These are phyloP conservation scores for Leptopilina drosophilae DNA, from an alignment of 2,888 invertebrate genomes.

Conservation along the genomic window DNA sequence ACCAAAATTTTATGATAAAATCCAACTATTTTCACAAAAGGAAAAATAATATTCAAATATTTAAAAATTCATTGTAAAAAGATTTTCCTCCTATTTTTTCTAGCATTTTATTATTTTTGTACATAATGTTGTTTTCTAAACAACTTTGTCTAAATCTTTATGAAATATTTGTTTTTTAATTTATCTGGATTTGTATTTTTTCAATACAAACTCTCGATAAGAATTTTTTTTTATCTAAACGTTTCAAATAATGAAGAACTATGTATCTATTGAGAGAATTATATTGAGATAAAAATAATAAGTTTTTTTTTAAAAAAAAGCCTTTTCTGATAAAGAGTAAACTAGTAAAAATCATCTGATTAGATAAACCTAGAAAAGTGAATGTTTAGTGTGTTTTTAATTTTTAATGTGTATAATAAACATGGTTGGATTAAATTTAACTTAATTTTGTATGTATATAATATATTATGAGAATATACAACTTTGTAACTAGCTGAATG, in stretches of 20 bases:
- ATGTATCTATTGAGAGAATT: not conserved
- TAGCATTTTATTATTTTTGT: not conserved
- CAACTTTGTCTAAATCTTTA: not conserved
- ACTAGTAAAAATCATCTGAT: constrained; percentile 21
- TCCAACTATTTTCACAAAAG: no score
- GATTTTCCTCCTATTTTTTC: no score
- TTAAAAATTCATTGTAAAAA: no score
- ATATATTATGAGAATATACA: not conserved
- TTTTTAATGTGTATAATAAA: not conserved
- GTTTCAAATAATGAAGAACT: not conserved
- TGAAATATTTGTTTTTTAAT: not conserved
- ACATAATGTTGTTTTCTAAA: not conserved
- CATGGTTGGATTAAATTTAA: no score
- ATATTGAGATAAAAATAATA: constrained; percentile 10
- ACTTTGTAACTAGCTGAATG: not conserved
- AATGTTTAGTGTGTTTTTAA: not conserved
- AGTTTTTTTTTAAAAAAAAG: not conserved
- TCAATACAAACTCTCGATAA: not conserved
- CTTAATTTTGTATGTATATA: not conserved
- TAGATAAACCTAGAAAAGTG: constrained; percentile 15
- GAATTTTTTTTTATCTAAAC: not conserved
- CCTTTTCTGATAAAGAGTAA: constrained; percentile 3
- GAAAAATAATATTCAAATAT: not conserved
- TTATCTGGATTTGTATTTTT: constrained; percentile 2
- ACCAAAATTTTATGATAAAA: no score